A percentile compares a stretch with the other conserved stretches of the same genome.
Evolutionary conservation across 2,113 vertebrate genomes (phyloP).

Genomic region (Festucalex cinctus): DNA sequence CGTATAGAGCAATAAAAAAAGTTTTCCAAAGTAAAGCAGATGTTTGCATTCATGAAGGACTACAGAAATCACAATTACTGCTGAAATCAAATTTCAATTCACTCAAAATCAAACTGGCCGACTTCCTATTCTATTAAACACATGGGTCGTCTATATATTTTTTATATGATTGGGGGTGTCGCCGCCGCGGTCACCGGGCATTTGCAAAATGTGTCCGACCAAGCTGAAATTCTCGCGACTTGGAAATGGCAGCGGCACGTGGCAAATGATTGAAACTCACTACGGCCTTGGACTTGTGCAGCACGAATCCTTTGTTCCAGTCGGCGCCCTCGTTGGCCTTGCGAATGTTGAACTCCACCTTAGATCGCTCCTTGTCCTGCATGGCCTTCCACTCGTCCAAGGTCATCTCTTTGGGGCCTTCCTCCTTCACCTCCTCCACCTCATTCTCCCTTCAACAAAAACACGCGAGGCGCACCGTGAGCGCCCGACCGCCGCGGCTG

Average conservation of each 20-base stretch:
- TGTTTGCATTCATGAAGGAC: too few species aligned
- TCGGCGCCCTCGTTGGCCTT: slow-evolving; percentile 96
- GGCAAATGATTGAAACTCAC: slow-evolving; percentile 62
- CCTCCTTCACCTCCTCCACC: slow-evolving; percentile 93
- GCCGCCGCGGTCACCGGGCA: too few species aligned
- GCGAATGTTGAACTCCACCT: slow-evolving; percentile 98
- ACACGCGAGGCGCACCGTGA: slow-evolving; percentile 4
- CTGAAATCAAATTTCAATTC: too few species aligned
- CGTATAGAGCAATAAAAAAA: too few species aligned
- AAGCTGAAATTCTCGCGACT: neutral
- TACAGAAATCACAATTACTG: too few species aligned
- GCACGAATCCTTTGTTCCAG: slow-evolving; percentile 96
- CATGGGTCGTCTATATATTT: too few species aligned
- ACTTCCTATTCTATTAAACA: too few species aligned
- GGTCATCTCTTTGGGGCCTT: slow-evolving; percentile 98
- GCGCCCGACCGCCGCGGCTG: neutral
- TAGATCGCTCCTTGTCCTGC: slow-evolving; percentile 94
- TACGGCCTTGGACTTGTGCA: slow-evolving; percentile 96
- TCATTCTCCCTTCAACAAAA: slow-evolving; percentile 86
- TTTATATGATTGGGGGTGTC: too few species aligned
- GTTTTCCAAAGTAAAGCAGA: too few species aligned
- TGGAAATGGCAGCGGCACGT: neutral
- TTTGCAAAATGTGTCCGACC: too few species aligned
- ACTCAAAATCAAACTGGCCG: too few species aligned
- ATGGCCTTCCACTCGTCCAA: slow-evolving; percentile 98